Evolutionary conservation across 2,113 vertebrate genomes (phyloP).

Genomic region (Carassius auratus): DNA sequence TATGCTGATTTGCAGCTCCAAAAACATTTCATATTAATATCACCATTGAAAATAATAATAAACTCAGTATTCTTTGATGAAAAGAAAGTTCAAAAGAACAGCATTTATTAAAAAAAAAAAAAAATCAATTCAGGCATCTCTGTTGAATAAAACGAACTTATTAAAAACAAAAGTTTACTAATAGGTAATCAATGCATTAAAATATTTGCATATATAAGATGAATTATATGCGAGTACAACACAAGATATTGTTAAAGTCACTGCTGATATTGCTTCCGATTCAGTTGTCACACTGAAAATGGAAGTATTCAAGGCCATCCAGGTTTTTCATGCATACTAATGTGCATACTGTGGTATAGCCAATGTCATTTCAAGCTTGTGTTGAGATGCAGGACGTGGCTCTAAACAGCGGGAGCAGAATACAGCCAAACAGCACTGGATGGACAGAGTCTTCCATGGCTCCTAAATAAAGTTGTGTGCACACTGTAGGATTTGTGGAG

Average conservation of each 20-base stretch:
- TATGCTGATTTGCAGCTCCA: no score
- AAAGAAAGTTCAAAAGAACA: no score
- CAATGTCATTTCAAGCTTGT: neutral
- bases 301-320: neutral
- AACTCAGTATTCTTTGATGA: no score
- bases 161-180: no score
- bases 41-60: no score
- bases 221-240: neutral
- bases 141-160: no score
- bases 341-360: neutral
- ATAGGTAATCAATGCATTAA: neutral
- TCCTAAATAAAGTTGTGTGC: neutral
- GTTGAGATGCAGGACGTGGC: neutral
- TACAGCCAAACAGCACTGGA: neutral
- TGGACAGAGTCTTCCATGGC: neutral
- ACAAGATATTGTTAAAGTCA: neutral
- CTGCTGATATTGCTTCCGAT: neutral
- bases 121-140: no score
- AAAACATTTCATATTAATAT: no score
- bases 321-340: conserved; percentile 18
- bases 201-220: neutral
- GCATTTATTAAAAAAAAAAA: no score
- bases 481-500: neutral
- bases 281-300: neutral
- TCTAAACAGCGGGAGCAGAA: conserved; percentile 4